Conservation (phyloP, 1,140 invertebrate species). For the Drosophila funebris region DNA sequence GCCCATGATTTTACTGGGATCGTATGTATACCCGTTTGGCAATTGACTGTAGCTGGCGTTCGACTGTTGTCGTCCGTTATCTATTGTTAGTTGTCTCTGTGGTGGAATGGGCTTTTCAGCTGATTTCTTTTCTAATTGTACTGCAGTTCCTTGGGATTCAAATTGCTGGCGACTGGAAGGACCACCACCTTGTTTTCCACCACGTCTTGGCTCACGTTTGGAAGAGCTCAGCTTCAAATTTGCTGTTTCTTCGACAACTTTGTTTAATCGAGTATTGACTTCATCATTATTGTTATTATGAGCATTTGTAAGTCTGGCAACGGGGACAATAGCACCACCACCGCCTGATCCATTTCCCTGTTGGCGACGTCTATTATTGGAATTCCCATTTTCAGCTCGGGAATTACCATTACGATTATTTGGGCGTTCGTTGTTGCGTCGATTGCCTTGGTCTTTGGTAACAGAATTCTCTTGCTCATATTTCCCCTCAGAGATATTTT, state of each 20-base stretch:
- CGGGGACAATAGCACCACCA: not conserved
- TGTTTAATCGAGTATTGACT: conserved; percentile 53
- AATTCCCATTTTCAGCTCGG: conserved; percentile 54
- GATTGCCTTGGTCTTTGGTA: conserved; percentile 34
- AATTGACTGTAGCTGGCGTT: conserved; percentile 69
- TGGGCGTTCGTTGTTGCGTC: conserved; percentile 38
- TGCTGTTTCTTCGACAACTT: conserved; percentile 62
- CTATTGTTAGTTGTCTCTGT: conserved; percentile 23
- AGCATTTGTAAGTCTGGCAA: conserved; percentile 3
- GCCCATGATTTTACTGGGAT: conserved; percentile 85
- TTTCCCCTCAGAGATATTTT: conserved; percentile 27
- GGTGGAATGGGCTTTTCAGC: conserved; percentile 28
- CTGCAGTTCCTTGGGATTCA: conserved; percentile 16
- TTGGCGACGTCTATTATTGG: conserved; percentile 45
- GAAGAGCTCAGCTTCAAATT: conserved; percentile 55
- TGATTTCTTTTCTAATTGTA: conserved; percentile 35
- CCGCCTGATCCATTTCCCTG: conserved; percentile 20
- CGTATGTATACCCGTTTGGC: conserved; percentile 84
- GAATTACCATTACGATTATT: conserved; percentile 44
- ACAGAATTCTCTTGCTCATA: conserved; percentile 40
- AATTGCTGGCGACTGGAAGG: conserved; percentile 29
- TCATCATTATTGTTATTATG: conserved; percentile 40
- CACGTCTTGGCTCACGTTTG: conserved; percentile 55
- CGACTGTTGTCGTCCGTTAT: conserved; percentile 32
- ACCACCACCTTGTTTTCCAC: conserved; percentile 20